Conservation (phyloP, 2,888 invertebrate species). For the Mythimna vitellina region DNA sequence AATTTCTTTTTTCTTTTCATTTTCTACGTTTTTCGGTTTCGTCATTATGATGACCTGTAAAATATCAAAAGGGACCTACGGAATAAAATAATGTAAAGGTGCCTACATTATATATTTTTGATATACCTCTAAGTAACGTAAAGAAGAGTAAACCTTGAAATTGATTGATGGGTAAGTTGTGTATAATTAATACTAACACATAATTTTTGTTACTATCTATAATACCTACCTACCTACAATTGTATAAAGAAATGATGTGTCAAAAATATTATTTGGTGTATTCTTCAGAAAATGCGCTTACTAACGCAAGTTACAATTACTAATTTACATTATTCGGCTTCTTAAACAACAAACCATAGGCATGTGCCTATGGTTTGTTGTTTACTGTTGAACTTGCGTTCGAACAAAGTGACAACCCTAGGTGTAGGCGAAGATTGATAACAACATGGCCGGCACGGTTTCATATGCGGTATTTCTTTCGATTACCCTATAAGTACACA, state of each 20-base stretch:
- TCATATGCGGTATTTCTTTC: neutral
- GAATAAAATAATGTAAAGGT: conserved; percentile 2
- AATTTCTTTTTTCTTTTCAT: conserved; percentile 8
- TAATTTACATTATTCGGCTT: no score
- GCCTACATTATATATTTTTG: neutral
- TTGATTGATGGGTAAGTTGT: neutral
- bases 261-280: no score
- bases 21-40: conserved; percentile 2
- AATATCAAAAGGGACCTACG: neutral
- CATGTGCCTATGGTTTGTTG: no score
- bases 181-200: neutral
- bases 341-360: no score
- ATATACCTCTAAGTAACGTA: neutral
- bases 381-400: no score
- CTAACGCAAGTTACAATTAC: no score
- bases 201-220: no score
- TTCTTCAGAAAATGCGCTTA: no score
- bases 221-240: no score
- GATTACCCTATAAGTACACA: conserved; percentile 2
- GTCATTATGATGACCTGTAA: conserved; percentile 7
- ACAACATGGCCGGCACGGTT: neutral
- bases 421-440: neutral
- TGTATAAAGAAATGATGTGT: no score
- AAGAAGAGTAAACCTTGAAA: neutral
- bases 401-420: conserved; percentile 9